A percentile compares a stretch with the other conserved stretches of the same genome.
Evolutionary conservation across 2,113 vertebrate genomes (phyloP).

Genomic region (Hypomesus transpacificus): DNA sequence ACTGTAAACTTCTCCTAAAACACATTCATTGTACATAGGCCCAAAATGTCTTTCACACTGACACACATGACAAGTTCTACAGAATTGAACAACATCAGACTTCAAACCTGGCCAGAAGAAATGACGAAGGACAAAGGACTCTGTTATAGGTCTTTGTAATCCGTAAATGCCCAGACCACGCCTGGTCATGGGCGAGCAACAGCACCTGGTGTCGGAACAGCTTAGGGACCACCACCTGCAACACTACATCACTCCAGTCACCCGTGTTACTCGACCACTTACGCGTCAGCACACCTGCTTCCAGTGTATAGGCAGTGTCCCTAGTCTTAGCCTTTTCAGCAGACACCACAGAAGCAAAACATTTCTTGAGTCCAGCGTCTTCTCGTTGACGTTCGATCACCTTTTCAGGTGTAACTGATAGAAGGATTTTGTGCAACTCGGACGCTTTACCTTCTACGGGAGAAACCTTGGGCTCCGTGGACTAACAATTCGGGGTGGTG

Average conservation of each 20-base stretch:
- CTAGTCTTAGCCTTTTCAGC: background rate
- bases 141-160: background rate
- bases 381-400: background rate
- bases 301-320: background rate
- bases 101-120: constrained; percentile 6
- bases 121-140: background rate
- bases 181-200: background rate
- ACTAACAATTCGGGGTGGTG: too few relatives aligned
- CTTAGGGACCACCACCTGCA: background rate
- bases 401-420: background rate
- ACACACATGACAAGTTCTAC: background rate
- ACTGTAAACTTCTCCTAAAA: too few relatives aligned
- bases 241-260: background rate
- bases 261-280: too few relatives aligned
- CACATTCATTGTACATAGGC: too few relatives aligned
- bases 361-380: background rate
- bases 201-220: background rate
- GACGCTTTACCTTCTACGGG: too few relatives aligned
- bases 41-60: too few relatives aligned
- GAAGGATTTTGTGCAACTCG: too few relatives aligned
- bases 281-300: too few relatives aligned
- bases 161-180: background rate
- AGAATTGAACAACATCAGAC: background rate
- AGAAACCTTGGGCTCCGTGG: too few relatives aligned
- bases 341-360: background rate